Evolutionary conservation across 1,140 invertebrate genomes (phyloP).

Genomic region (Uloborus diversus): DNA sequence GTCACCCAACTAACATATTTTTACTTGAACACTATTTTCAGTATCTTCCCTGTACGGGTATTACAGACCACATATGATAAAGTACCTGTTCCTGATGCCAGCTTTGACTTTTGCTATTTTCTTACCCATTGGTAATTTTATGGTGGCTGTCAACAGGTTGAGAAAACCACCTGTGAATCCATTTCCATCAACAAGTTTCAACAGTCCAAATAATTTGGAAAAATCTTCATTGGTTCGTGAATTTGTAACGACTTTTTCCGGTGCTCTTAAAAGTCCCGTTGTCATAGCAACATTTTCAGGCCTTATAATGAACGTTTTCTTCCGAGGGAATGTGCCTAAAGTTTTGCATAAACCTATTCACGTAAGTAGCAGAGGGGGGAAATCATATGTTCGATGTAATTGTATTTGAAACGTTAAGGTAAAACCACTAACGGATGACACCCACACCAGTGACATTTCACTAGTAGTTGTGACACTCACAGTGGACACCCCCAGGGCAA

Average conservation of each 20-base stretch:
- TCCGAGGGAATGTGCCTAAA: not conserved
- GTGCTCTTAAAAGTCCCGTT: constrained; percentile 1
- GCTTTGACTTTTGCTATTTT: constrained; percentile 14
- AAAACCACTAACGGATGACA: too few species aligned
- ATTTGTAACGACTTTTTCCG: too few species aligned
- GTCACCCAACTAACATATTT: too few species aligned
- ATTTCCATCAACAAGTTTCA: too few species aligned
- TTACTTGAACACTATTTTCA: too few species aligned
- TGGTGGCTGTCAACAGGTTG: constrained; percentile 1
- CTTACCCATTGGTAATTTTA: constrained; percentile 3
- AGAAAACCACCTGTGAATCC: not conserved
- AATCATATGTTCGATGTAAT: too few species aligned
- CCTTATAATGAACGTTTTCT: constrained; percentile 7
- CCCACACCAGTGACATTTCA: too few species aligned
- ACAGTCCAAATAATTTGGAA: too few species aligned
- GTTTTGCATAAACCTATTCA: constrained; percentile 17
- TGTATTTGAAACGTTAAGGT: too few species aligned
- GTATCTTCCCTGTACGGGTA: constrained; percentile 26
- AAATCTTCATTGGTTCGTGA: too few species aligned
- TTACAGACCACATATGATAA: constrained; percentile 24
- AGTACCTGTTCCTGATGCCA: constrained; percentile 40
- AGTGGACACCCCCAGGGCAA: too few species aligned
- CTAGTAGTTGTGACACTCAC: too few species aligned
- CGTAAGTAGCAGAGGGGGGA: constrained; percentile 3
- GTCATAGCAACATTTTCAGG: not conserved